A percentile compares a stretch with the other conserved stretches of the same genome.
phyloP scores from a whole-genome alignment of 1,140 invertebrate genomes.

The Carcinoscorpius rotundicauda region DNA sequence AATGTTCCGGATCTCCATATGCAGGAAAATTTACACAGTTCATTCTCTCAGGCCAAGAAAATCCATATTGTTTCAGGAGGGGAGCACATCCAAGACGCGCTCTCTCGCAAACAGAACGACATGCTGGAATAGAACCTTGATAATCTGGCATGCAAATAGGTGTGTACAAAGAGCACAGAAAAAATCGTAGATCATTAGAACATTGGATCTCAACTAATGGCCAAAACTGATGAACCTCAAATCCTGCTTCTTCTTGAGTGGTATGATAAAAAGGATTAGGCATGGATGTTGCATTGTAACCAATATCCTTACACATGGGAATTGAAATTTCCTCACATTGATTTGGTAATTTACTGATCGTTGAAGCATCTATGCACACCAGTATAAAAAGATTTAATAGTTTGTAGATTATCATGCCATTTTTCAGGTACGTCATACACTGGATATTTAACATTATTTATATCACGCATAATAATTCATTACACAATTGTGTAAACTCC shows the following conservation, averaged over 20 bases:
- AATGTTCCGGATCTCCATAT: conserved; percentile 57
- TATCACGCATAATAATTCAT: too few species aligned
- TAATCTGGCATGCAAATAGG: conserved; percentile 70
- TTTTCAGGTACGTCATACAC: too few species aligned
- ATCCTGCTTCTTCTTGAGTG: conserved; percentile 78
- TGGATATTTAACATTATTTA: too few species aligned
- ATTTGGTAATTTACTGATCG: too few species aligned
- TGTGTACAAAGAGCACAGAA: conserved; percentile 38
- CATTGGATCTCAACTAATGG: conserved; percentile 48
- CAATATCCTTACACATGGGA: conserved; percentile 89
- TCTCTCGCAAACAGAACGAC: conserved; percentile 83
- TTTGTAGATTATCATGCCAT: too few species aligned
- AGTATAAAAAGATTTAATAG: too few species aligned
- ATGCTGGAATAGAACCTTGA: conserved; percentile 68
- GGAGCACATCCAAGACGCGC: conserved; percentile 85
- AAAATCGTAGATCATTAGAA: conserved; percentile 76
- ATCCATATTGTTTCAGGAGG: conserved; percentile 91
- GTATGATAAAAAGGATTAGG: conserved; percentile 91
- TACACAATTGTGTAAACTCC: too few species aligned
- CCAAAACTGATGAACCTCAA: conserved; percentile 38
- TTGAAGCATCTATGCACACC: too few species aligned
- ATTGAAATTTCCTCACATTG: conserved; percentile 88
- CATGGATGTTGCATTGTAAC: conserved; percentile 94
- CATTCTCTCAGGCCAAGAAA: conserved; percentile 92
- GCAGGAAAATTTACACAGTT: conserved; percentile 79